A percentile compares a stretch with the other conserved stretches of the same genome.
Conservation (phyloP, 2,797 vertebrate species). For the Poeciliopsis presidionis region DNA sequence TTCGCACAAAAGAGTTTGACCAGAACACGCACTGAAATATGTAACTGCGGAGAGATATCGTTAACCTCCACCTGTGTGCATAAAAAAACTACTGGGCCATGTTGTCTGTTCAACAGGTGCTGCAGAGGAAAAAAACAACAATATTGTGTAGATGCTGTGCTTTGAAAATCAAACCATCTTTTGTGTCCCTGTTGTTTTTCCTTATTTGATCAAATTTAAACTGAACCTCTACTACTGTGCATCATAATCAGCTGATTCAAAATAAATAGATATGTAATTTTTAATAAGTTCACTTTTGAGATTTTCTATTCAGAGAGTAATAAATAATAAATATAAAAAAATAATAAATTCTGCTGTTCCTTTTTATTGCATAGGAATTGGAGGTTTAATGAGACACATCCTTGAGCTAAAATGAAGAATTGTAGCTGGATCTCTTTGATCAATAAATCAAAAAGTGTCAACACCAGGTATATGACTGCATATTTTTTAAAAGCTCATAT, state of each 20-base stretch:
- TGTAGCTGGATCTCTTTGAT: neutral
- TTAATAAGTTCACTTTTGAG: neutral
- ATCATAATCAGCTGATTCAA: neutral
- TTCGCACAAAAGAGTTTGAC: constrained; percentile 1
- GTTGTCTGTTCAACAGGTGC: neutral
- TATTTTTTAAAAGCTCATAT: neutral
- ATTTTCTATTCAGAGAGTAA: neutral
- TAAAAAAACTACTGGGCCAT: neutral
- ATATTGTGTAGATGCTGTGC: neutral
- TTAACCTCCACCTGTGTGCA: constrained; percentile 34
- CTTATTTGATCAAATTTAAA: neutral
- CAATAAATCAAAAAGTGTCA: neutral
- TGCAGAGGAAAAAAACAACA: neutral
- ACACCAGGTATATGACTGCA: neutral
- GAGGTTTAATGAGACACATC: neutral
- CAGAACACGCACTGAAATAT: constrained; percentile 20
- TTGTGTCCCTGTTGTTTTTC: neutral
- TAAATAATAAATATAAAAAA: neutral
- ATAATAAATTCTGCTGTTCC: no score
- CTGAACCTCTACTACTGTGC: neutral
- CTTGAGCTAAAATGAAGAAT: neutral
- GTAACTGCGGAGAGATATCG: constrained; percentile 4
- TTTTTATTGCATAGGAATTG: no score
- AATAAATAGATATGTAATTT: neutral
- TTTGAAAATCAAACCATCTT: no score